Percentiles rank a stretch among this genome's conserved stretches.
phyloP scores from a whole-genome alignment of 2,888 invertebrate species.

The Biston betularia region DNA sequence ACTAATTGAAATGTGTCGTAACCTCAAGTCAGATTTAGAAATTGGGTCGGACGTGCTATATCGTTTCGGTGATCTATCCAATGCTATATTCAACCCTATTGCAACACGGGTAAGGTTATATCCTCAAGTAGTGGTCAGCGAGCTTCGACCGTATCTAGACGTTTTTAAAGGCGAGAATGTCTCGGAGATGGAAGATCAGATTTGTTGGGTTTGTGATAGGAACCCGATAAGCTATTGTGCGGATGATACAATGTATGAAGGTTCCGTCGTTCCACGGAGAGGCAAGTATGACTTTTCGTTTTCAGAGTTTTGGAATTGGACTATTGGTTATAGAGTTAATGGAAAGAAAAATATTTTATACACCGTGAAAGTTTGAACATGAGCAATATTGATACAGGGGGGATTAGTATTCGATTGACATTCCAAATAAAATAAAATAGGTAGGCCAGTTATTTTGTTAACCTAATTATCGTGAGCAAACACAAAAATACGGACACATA shows the following conservation, averaged over 20 bases:
- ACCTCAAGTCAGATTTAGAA: conserved; percentile 54
- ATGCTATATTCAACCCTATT: conserved; percentile 30
- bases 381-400: too few species aligned
- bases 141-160: conserved; percentile 19
- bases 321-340: conserved; percentile 20
- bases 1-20: conserved; percentile 57
- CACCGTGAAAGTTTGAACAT: too few species aligned
- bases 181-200: conserved; percentile 8
- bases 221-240: conserved; percentile 40
- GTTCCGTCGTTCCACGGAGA: conserved; percentile 28
- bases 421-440: too few species aligned
- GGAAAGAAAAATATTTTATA: conserved; percentile 14
- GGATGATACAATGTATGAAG: conserved; percentile 34
- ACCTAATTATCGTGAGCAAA: too few species aligned
- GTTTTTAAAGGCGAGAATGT: conserved; percentile 16
- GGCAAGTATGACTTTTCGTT: conserved; percentile 18
- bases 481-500: too few species aligned
- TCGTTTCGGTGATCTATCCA: conserved; percentile 30
- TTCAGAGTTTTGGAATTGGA: conserved; percentile 18
- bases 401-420: too few species aligned
- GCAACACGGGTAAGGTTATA: conserved; percentile 14
- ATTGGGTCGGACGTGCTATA: conserved; percentile 58
- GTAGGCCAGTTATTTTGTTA: too few species aligned
- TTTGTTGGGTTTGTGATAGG: conserved; percentile 28
- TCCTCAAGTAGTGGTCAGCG: conserved; percentile 3